Evolutionary conservation across 2,888 invertebrate genomes (phyloP).

Genomic region (Leptopilina myrica): DNA sequence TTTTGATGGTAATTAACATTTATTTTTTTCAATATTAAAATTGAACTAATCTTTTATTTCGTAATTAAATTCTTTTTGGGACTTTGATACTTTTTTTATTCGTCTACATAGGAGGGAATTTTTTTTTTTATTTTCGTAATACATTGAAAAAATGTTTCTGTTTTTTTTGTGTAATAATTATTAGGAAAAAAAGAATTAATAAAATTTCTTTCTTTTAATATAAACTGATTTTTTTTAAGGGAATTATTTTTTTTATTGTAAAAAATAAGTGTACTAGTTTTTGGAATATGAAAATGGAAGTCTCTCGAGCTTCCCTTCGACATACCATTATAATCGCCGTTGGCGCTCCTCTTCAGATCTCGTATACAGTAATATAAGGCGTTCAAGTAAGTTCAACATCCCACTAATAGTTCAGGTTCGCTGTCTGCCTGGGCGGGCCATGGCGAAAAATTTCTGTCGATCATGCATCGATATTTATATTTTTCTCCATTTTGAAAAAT

Average conservation of each 20-base stretch:
- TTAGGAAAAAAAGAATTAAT: too few species aligned
- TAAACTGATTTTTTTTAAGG: too few species aligned
- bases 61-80: not conserved
- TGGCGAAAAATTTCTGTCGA: not conserved
- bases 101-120: not conserved
- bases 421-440: constrained; percentile 40
- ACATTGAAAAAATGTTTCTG: too few species aligned
- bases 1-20: not conserved
- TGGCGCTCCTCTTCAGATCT: constrained; percentile 44
- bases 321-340: constrained; percentile 53
- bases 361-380: constrained; percentile 34
- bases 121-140: too few species aligned
- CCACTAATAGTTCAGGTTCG: constrained; percentile 51
- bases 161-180: too few species aligned
- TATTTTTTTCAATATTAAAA: not conserved
- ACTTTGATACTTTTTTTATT: too few species aligned
- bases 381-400: constrained; percentile 53
- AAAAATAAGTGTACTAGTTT: too few species aligned
- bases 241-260: too few species aligned
- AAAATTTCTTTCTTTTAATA: too few species aligned
- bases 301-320: constrained; percentile 41
- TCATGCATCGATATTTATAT: not conserved
- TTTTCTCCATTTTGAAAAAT: too few species aligned
- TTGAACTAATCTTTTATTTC: not conserved
- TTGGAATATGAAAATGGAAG: constrained; percentile 7